phyloP scores from a whole-genome alignment of 2,888 invertebrate species.

The Lepidonotus clava region DNA sequence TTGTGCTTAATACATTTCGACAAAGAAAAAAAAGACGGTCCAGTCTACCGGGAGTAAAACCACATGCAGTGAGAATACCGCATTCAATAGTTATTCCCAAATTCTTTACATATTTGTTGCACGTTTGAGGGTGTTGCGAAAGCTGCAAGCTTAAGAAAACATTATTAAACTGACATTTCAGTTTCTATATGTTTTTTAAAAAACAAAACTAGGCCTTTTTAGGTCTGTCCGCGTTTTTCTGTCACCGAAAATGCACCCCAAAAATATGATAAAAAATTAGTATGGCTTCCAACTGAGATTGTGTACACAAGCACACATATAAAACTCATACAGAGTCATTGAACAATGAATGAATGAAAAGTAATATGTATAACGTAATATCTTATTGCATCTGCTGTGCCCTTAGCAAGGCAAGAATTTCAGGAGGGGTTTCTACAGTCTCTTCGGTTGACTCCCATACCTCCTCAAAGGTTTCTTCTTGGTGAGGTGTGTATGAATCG shows the following conservation, averaged over 20 bases:
- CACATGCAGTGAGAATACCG: not conserved
- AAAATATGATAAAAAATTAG: too few species aligned
- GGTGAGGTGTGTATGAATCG: constrained; percentile 1
- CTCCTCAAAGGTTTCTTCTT: not conserved
- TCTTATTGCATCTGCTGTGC: constrained; percentile 29
- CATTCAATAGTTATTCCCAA: not conserved
- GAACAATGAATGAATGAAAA: too few species aligned
- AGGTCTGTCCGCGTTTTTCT: too few species aligned
- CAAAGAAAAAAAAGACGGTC: not conserved
- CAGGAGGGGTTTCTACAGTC: constrained; percentile 64
- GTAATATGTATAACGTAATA: too few species aligned
- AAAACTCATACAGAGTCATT: too few species aligned
- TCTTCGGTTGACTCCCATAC: constrained; percentile 57
- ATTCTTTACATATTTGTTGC: not conserved
- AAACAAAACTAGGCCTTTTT: too few species aligned
- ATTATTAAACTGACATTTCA: too few species aligned
- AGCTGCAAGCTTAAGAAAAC: constrained; percentile 11
- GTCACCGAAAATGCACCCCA: too few species aligned
- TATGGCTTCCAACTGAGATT: too few species aligned
- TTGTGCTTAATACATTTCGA: too few species aligned
- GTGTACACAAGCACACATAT: too few species aligned
- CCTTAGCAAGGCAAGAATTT: constrained; percentile 60
- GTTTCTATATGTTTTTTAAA: too few species aligned
- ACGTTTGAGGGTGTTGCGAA: not conserved
- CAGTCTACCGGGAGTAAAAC: not conserved